Evolutionary conservation across 2,888 invertebrate genomes (phyloP), one percentile per base, ranked within the genome.

Genomic region (Neoaliturus tenellus): DNA sequence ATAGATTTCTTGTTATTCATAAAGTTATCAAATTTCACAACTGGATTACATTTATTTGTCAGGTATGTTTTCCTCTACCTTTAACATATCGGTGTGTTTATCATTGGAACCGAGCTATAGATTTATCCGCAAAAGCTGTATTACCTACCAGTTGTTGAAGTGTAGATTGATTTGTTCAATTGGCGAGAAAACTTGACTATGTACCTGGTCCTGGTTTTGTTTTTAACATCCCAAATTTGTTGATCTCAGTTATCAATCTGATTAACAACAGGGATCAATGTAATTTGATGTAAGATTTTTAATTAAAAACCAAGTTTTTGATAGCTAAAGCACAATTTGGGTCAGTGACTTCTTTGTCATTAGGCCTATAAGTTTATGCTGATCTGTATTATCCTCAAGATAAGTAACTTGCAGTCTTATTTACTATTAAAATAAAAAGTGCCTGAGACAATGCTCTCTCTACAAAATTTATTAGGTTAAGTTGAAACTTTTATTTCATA

Each of bases 321-420:
- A 51, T 80, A 51, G 75, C 20, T 51, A 75, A 35, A 6, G 4
- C n/a, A 28, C 12, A 35, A 62, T 39, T 39, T 81, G 41, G 81
- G 81, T 81, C 81, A 81, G 28, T 81, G 67, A 62, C 81, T 81
- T 81, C 81, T 62, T 81, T 81, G 81, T 81, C 31, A 62, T n/a
- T 55, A 55, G 55, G 55, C 44, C 23, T n/a, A n/a, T n/a, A n/a
- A n/a, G n/a, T n/a, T n/a, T n/a, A n/a, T n/a, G n/a, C n/a, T n/a
- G n/a, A n/a, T n/a, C n/a, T n/a, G n/a, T n/a, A n/a, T n/a, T n/a
- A n/a, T n/a, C n/a, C n/a, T n/a, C n/a, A n/a, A n/a, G n/a, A n/a
- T n/a, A n/a, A n/a, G n/a, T n/a, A n/a, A n/a, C n/a, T n/a, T n/a
- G n/a, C n/a, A n/a, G n/a, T n/a, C n/a, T n/a, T n/a, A n/a, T n/a